These are phyloP conservation scores for Trachythela sp. DNA, from an alignment of 64 coral and sea anemone genomes.

Conservation along the genomic window DNA sequence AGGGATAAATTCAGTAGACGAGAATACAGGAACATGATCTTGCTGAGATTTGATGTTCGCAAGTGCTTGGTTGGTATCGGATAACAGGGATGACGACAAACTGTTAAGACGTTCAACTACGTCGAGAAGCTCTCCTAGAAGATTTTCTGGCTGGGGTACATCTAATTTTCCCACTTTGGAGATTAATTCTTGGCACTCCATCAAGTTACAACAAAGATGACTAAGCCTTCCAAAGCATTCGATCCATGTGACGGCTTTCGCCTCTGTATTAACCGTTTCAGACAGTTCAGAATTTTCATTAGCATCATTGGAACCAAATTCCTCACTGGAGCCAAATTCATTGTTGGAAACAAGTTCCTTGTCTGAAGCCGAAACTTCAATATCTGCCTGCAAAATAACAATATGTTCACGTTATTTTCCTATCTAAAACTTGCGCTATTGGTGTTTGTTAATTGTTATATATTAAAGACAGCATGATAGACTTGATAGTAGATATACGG, in stretches of 20 bases:
- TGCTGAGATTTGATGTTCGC: neutral
- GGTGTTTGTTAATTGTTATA: too few species aligned
- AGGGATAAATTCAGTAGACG: neutral
- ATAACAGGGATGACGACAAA: neutral
- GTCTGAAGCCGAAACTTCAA: too few species aligned
- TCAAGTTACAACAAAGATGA: neutral
- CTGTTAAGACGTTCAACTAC: neutral
- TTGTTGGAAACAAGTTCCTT: too few species aligned
- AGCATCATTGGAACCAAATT: too few species aligned
- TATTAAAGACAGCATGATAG: too few species aligned
- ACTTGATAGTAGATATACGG: too few species aligned
- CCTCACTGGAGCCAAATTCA: too few species aligned
- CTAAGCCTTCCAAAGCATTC: neutral
- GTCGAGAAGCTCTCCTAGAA: neutral
- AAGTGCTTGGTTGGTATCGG: neutral
- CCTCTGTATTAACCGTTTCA: too few species aligned
- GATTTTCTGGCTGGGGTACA: neutral
- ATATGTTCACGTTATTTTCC: too few species aligned
- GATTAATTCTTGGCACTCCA: neutral
- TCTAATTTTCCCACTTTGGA: neutral
- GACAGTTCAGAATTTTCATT: too few species aligned
- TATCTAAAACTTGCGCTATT: too few species aligned
- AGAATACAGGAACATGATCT: neutral
- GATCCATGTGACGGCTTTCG: neutral
- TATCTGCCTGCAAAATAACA: too few species aligned